phyloP scores from a whole-genome alignment of 2,888 invertebrate genomes.

The Campopleginae sp. region DNA sequence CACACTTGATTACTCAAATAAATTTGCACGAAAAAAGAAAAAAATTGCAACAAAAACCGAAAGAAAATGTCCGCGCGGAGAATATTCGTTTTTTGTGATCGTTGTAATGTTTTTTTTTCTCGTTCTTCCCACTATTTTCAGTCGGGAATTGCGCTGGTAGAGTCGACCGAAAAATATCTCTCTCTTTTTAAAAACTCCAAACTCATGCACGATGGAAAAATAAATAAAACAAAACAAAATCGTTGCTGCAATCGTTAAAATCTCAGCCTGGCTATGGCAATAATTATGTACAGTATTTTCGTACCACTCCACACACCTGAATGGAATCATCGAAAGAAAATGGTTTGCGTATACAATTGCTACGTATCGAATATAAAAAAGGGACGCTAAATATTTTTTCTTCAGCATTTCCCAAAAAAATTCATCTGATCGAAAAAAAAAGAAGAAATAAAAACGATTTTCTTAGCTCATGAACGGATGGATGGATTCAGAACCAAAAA shows the following conservation, averaged over 20 bases:
- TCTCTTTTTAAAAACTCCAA: constrained; percentile 45
- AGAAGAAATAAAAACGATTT: background rate
- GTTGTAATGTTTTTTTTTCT: background rate
- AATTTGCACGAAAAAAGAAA: constrained; percentile 43
- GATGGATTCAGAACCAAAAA: background rate
- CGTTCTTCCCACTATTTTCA: constrained; percentile 25
- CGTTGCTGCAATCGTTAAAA: constrained; percentile 3
- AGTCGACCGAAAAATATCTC: constrained; percentile 20
- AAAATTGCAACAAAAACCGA: background rate
- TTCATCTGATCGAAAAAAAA: too few species aligned
- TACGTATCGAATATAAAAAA: background rate
- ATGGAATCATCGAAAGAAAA: constrained; percentile 67
- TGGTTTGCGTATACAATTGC: constrained; percentile 5
- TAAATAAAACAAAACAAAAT: constrained; percentile 28
- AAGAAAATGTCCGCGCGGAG: background rate
- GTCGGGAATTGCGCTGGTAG: constrained; percentile 25
- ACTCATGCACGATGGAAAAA: constrained; percentile 59
- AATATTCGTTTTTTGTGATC: background rate
- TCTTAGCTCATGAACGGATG: background rate
- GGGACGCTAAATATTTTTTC: background rate
- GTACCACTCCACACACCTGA: constrained; percentile 73
- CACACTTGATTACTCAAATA: constrained; percentile 82
- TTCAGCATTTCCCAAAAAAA: background rate
- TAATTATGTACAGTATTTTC: constrained; percentile 52
- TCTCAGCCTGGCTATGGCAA: constrained; percentile 8